Evolutionary conservation across 2,113 vertebrate genomes (phyloP).

Genomic region (Pachypanchax playfairii): DNA sequence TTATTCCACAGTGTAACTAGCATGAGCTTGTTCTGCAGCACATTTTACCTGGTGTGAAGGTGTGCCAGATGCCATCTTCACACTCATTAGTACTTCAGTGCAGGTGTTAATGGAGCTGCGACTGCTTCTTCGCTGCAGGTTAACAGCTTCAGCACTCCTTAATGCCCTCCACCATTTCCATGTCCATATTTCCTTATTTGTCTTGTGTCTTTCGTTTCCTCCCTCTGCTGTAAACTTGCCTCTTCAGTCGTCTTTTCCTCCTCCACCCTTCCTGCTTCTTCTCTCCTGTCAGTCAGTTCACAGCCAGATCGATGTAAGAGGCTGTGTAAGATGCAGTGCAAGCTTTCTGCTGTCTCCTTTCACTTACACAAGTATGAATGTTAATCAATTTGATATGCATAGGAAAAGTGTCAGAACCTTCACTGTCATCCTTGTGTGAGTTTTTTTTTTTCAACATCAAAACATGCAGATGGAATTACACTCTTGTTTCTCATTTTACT

Average conservation of each 20-base stretch:
- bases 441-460: constrained; percentile 10
- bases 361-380: constrained; percentile 54
- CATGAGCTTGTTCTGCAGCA: constrained; percentile 12
- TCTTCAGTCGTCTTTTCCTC: constrained; percentile 10
- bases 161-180: constrained; percentile 16
- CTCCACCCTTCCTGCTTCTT: constrained; percentile 17
- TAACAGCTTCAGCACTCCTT: constrained; percentile 33
- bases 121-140: constrained; percentile 21
- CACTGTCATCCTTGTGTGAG: constrained; percentile 39
- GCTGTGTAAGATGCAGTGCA: constrained; percentile 38
- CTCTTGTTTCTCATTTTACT: neutral
- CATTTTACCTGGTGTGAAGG: constrained; percentile 41
- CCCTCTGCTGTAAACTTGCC: neutral
- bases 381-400: constrained; percentile 67
- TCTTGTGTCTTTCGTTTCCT: neutral
- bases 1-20: constrained; percentile 17
- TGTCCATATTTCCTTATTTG: constrained; percentile 9
- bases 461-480: neutral
- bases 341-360: constrained; percentile 50
- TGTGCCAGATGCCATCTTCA: constrained; percentile 27
- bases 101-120: constrained; percentile 47
- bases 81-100: constrained; percentile 44
- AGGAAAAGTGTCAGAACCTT: constrained; percentile 51
- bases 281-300: constrained; percentile 21
- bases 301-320: constrained; percentile 37